phyloP scores from a whole-genome alignment of 1,140 invertebrate species.

The Drosophila bipectinata region DNA sequence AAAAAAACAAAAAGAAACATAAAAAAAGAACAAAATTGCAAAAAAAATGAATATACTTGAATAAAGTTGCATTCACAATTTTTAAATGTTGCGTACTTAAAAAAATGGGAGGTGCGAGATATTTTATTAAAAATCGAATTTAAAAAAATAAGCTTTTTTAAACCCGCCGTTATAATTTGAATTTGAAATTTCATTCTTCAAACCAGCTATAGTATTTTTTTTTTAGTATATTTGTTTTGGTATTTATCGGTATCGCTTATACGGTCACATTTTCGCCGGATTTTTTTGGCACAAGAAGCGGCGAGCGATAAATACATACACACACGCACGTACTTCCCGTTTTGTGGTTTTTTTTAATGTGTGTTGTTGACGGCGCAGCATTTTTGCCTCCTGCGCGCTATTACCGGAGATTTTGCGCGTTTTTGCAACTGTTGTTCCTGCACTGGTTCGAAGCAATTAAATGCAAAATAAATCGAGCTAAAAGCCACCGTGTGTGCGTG shows the following conservation, averaged over 20 bases:
- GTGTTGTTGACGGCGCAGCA: constrained; percentile 40
- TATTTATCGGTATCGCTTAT: not conserved
- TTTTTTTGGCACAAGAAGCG: not conserved
- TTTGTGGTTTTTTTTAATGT: constrained; percentile 38
- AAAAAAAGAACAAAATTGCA: constrained; percentile 47
- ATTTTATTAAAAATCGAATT: not conserved
- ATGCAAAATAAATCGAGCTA: not conserved
- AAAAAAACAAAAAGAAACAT: constrained; percentile 40
- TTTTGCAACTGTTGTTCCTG: constrained; percentile 13
- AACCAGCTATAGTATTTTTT: no score
- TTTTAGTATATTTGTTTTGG: no score
- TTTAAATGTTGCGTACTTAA: constrained; percentile 45
- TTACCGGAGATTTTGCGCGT: constrained; percentile 37
- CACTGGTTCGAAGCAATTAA: not conserved
- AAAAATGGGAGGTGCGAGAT: not conserved
- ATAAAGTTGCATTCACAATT: constrained; percentile 84
- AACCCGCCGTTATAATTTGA: no score
- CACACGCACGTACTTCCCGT: constrained; percentile 13
- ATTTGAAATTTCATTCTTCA: no score
- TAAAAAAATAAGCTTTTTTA: not conserved
- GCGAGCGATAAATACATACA: constrained; percentile 19
- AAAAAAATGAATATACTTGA: constrained; percentile 78
- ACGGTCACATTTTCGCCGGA: not conserved
- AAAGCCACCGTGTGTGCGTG: not conserved
- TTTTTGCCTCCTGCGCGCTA: constrained; percentile 21